Conservation (phyloP, 2,113 vertebrate species). For the Trachemys scripta region DNA sequence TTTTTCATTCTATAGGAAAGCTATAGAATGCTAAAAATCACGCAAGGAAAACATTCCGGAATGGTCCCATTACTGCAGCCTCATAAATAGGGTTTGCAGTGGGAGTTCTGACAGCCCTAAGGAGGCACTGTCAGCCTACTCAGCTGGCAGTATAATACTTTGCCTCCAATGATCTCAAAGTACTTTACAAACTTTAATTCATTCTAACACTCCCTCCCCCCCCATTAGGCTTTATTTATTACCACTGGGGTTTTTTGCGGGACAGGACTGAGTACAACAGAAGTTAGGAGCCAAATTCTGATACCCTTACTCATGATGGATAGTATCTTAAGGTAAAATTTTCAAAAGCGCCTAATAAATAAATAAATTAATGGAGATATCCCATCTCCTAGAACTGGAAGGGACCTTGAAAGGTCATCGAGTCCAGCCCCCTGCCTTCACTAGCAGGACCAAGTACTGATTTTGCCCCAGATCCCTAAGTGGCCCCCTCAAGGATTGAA, state of each 20-base stretch:
- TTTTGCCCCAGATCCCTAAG: no score
- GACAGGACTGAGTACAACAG: background rate
- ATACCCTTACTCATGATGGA: background rate
- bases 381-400: no score
- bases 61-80: background rate
- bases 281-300: background rate
- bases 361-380: no score
- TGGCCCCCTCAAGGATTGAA: no score
- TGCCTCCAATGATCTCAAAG: background rate
- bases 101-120: background rate
- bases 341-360: background rate
- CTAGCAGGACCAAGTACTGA: no score
- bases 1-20: constrained; percentile 11
- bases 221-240: background rate
- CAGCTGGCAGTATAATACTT: background rate
- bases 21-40: background rate
- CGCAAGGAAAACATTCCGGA: constrained; percentile 19
- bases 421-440: no score
- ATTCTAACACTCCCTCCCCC: background rate
- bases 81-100: background rate
- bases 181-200: background rate
- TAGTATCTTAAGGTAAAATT: background rate
- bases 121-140: background rate
- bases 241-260: background rate
- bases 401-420: no score